Conservation (phyloP, 2,888 invertebrate genomes). For the Sphinx pinastri region DNA sequence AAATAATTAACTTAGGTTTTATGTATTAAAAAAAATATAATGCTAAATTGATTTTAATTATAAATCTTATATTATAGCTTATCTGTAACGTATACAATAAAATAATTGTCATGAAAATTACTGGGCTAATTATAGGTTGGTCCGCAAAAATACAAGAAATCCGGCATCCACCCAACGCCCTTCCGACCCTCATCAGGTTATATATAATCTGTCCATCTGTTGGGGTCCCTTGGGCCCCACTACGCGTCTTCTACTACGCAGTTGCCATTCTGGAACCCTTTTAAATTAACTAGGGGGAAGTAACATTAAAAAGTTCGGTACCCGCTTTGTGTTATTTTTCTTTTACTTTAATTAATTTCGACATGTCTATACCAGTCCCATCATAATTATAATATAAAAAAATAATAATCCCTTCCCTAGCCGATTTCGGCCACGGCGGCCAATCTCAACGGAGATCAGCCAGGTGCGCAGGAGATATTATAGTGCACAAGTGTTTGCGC, state of each 20-base stretch:
- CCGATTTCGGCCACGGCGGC: no score
- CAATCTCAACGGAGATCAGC: no score
- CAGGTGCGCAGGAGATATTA: no score
- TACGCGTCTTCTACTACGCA: slow-evolving; percentile 2
- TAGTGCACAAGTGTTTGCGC: no score
- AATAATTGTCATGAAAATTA: background rate
- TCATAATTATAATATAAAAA: no score
- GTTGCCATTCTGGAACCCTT: background rate
- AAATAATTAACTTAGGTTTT: no score
- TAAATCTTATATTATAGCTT: no score
- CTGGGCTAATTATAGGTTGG: background rate
- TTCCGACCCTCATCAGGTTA: slow-evolving; percentile 12
- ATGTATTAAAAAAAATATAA: no score
- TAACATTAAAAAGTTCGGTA: background rate
- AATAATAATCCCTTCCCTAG: no score
- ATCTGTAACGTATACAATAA: no score
- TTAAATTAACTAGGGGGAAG: background rate
- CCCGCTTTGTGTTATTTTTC: background rate
- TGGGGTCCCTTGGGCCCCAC: background rate
- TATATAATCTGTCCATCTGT: slow-evolving; percentile 15
- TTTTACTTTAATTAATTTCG: background rate
- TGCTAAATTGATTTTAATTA: no score
- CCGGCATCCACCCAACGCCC: background rate
- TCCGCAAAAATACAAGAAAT: background rate
- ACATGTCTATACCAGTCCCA: no score